A percentile compares a stretch with the other conserved stretches of the same genome.
phyloP scores from a whole-genome alignment of 1,140 invertebrate species.

The Cherax quadricarinatus region DNA sequence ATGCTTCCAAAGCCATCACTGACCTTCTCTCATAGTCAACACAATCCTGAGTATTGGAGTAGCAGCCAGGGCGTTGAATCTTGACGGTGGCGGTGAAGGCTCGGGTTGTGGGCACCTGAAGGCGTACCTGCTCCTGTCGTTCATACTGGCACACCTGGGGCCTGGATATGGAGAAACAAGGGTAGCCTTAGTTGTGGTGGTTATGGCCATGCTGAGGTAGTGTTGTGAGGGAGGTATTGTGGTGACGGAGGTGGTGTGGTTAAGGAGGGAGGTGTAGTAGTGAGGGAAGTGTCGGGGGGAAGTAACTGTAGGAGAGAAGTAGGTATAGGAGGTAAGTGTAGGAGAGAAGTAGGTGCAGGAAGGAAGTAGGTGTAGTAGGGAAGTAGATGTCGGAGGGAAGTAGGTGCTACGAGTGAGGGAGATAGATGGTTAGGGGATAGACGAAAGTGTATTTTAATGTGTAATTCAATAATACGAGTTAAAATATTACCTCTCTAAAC shows the following conservation, averaged over 20 bases:
- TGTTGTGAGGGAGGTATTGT: too few relatives aligned
- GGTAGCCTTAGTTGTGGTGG: not conserved
- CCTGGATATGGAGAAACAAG: not conserved
- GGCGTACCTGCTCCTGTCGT: conserved; percentile 21
- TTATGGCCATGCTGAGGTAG: too few relatives aligned
- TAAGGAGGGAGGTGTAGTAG: too few relatives aligned
- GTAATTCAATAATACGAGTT: too few relatives aligned
- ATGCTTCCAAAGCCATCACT: not conserved
- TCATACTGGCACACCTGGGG: conserved; percentile 36
- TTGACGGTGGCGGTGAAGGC: conserved; percentile 44
- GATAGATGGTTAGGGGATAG: not conserved
- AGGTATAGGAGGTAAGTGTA: not conserved
- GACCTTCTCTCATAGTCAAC: not conserved
- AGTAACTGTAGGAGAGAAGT: too few relatives aligned
- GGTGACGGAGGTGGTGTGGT: too few relatives aligned
- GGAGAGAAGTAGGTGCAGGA: not conserved
- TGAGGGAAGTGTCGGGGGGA: too few relatives aligned
- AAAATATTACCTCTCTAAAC: too few relatives aligned
- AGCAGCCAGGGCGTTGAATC: conserved; percentile 14
- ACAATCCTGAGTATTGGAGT: not conserved
- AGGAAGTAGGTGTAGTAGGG: not conserved
- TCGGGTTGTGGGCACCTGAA: conserved; percentile 28
- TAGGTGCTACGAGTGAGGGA: not conserved
- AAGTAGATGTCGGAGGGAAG: not conserved
- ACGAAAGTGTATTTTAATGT: too few relatives aligned